Evolutionary conservation across 2,113 vertebrate genomes (phyloP), one percentile per base, ranked within the genome.

Genomic region (Probosciger aterrimus): DNA sequence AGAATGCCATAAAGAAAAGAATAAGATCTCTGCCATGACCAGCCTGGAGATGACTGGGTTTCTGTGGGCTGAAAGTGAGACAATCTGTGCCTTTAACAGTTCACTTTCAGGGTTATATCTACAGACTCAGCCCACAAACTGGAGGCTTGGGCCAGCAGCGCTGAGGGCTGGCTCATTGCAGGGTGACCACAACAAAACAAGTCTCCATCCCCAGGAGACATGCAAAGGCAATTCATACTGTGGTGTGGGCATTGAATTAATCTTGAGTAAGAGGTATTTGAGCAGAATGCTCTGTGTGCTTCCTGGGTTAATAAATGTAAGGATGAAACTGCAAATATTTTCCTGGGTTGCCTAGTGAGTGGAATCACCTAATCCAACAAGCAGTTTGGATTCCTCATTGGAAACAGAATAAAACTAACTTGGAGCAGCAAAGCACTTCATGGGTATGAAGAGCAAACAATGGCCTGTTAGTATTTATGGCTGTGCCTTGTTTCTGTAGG

Each of bases 341-440:
- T 81, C 24, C 25, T 70, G 46, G 25, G 77, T 60, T 91, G 88
- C 81, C 76, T 86, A 28, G 78, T 76, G 70, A 90, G 49, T 44
- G 20, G 64, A 62, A 88, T 41, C 93, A 75, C 44, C 65, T 65
- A 50, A 92, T 67, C 47, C 73, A 52, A 5, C 18, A 33, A 69
- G 64, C 47, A 79, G n/a, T n/a, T 70, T 79, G 82, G 43, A 63
- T 92, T 93, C 88, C 46, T 95, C 69, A 59, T 75, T 91, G 33
- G 46, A 95, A 93, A 62, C 73, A 88, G 83, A 53, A 73, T 35
- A 23, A 57, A 80, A 50, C 16, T 6, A 22, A 50, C 75, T 74
- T 0, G 0, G 70, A 80, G 77, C 59, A 88, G 53, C 43, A 57
- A 24, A 82, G 39, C 16, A 2, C 6, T 67, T 52, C 1, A 1